phyloP scores from a whole-genome alignment of 2,113 vertebrate species.

The Sceloporus tristichus region DNA sequence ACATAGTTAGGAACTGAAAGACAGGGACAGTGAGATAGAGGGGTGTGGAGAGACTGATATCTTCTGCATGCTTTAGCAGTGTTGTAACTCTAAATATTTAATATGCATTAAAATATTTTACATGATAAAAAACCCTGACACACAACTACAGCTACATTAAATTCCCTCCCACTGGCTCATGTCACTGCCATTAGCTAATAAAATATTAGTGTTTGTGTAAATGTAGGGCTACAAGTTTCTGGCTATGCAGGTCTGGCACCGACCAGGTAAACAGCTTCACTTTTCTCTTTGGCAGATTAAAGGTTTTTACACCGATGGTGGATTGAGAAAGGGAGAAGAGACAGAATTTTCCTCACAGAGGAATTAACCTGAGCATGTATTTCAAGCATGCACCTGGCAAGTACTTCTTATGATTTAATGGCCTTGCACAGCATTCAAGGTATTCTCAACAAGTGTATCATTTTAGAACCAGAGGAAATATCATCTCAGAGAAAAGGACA shows the following conservation, averaged over 20 bases:
- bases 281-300: neutral
- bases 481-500: slow-evolving; percentile 12
- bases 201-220: neutral
- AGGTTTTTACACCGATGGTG: slow-evolving; percentile 21
- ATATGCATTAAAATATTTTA: too few relatives aligned
- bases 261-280: slow-evolving; percentile 30
- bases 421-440: neutral
- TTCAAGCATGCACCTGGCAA: slow-evolving; percentile 42
- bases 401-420: slow-evolving; percentile 34
- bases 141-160: slow-evolving; percentile 38
- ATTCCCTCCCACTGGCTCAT: slow-evolving; percentile 23
- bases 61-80: too few relatives aligned
- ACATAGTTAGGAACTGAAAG: too few relatives aligned
- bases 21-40: too few relatives aligned
- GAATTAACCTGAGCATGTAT: slow-evolving; percentile 7
- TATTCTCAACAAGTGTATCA: slow-evolving; percentile 50
- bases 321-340: neutral
- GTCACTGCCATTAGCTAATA: slow-evolving; percentile 1
- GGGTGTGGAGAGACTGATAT: too few relatives aligned
- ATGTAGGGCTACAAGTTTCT: neutral
- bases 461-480: slow-evolving; percentile 51
- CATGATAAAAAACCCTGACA: neutral
- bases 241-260: slow-evolving; percentile 4
- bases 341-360: slow-evolving; percentile 30
- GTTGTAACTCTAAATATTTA: too few relatives aligned